These are phyloP conservation scores for Boleophthalmus pectinirostris DNA, from an alignment of 2,113 vertebrate species.

Conservation along the genomic window DNA sequence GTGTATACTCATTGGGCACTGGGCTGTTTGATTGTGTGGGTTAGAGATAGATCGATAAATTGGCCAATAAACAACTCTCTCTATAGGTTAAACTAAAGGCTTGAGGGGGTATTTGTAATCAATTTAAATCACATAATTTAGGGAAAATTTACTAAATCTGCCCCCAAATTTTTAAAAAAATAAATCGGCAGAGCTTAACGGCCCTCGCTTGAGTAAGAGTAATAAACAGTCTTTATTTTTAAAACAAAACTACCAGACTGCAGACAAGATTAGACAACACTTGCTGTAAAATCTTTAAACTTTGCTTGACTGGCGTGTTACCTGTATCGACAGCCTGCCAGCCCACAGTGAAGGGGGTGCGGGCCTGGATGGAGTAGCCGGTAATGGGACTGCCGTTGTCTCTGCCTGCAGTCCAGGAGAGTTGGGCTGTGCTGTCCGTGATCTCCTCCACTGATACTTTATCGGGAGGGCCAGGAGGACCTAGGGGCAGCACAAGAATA, in stretches of 20 bases:
- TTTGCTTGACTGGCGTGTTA: conserved; percentile 34
- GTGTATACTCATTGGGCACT: too few relatives aligned
- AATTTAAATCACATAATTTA: too few relatives aligned
- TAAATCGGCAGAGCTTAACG: too few relatives aligned
- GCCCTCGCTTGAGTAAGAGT: too few relatives aligned
- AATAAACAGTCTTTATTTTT: too few relatives aligned
- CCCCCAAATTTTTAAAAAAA: too few relatives aligned
- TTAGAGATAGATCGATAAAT: too few relatives aligned
- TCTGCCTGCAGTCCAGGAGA: conserved; percentile 88
- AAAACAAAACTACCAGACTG: not conserved
- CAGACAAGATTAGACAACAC: not conserved
- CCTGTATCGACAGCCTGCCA: conserved; percentile 93
- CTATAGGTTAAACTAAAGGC: too few relatives aligned
- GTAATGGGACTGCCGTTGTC: conserved; percentile 94
- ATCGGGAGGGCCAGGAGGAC: conserved; percentile 88
- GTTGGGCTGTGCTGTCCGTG: conserved; percentile 90
- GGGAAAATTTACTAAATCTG: too few relatives aligned
- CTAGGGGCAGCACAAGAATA: conserved; percentile 60
- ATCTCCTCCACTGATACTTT: conserved; percentile 88
- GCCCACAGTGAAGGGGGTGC: conserved; percentile 92
- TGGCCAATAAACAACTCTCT: too few relatives aligned
- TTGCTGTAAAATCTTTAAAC: not conserved
- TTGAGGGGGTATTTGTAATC: too few relatives aligned
- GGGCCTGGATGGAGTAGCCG: conserved; percentile 85
- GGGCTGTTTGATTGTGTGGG: too few relatives aligned